A percentile compares a stretch with the other conserved stretches of the same genome.
Evolutionary conservation across 2,113 vertebrate species (phyloP).

Genomic region (Ahaetulla prasina): DNA sequence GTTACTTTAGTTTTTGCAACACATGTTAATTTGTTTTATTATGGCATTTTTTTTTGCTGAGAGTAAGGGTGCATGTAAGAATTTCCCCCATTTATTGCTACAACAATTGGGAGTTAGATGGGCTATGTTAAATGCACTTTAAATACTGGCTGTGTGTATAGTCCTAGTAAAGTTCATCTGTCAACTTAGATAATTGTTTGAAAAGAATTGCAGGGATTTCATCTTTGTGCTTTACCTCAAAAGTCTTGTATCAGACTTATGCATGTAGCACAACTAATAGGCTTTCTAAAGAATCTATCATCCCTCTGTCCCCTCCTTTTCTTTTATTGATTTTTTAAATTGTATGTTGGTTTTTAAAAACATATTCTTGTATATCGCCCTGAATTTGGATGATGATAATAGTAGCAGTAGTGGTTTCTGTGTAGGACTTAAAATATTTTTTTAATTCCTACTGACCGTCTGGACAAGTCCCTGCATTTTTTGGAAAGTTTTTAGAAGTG

Average conservation of each 20-base stretch:
- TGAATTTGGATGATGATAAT: background rate
- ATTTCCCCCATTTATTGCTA: background rate
- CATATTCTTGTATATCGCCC: background rate
- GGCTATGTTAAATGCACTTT: background rate
- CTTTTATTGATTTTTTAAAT: background rate
- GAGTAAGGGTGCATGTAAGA: background rate
- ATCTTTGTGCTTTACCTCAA: background rate
- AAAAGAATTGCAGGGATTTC: background rate
- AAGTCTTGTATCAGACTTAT: background rate
- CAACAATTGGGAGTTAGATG: background rate
- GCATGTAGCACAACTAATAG: background rate
- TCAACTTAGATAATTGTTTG: background rate
- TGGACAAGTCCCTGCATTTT: background rate
- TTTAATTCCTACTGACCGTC: background rate
- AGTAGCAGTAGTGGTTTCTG: background rate
- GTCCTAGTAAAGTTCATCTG: background rate
- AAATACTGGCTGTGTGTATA: background rate
- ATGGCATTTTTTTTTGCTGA: background rate
- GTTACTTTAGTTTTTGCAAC: background rate
- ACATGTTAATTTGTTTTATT: background rate
- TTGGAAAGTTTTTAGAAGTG: background rate
- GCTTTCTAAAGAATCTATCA: background rate
- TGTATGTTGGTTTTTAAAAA: background rate
- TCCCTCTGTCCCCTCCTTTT: background rate
- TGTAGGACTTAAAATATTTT: background rate